Conservation (phyloP, 2,797 vertebrate genomes). For the Pterois miles region DNA sequence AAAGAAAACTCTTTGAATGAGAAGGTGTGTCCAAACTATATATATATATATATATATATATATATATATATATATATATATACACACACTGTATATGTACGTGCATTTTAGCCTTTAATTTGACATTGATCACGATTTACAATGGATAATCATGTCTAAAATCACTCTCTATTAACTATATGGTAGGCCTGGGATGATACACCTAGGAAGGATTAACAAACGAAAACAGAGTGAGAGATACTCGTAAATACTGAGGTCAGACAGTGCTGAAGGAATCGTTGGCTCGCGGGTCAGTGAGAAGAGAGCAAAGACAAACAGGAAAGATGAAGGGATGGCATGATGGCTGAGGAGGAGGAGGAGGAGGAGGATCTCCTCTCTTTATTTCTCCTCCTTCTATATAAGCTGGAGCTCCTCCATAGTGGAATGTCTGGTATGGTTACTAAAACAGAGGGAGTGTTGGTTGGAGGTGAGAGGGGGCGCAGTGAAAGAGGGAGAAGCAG, state of each 20-base stretch:
- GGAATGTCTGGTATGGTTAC: constrained; percentile 78
- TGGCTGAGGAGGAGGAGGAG: constrained; percentile 6
- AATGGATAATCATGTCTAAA: too few relatives aligned
- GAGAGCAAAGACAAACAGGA: constrained; percentile 51
- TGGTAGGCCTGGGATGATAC: too few relatives aligned
- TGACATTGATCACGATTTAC: too few relatives aligned
- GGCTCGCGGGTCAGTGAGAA: constrained; percentile 56
- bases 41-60: too few relatives aligned
- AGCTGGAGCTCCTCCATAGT: constrained; percentile 51
- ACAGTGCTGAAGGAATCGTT: constrained; percentile 32
- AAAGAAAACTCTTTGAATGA: too few relatives aligned
- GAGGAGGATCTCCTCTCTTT: constrained; percentile 28
- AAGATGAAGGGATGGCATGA: constrained; percentile 36
- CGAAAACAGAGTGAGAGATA: too few relatives aligned
- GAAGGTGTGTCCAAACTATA: too few relatives aligned
- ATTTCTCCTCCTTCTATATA: constrained; percentile 43
- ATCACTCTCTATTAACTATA: too few relatives aligned
- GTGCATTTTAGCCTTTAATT: too few relatives aligned
- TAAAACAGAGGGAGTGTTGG: constrained; percentile 57
- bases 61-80: too few relatives aligned
- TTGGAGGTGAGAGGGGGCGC: constrained; percentile 60
- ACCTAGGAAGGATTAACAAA: too few relatives aligned
- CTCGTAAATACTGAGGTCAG: constrained; percentile 47
- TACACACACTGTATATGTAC: too few relatives aligned
- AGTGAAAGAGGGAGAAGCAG: constrained; percentile 17